Conservation (phyloP, 2,797 vertebrate species). For the Pseudochirops corinnae region DNA sequence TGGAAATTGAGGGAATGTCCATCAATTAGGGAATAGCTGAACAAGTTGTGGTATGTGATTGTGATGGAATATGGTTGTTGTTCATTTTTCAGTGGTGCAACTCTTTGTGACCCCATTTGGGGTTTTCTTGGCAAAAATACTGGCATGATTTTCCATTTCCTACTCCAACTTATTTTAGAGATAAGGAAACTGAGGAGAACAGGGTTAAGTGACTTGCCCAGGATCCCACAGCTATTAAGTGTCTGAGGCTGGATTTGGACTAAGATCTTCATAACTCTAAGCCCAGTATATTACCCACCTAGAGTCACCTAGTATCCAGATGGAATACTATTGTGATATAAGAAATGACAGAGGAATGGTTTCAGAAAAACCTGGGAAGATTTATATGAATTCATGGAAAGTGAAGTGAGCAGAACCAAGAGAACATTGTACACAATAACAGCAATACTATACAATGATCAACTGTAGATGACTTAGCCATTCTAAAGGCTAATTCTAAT, state of each 20-base stretch:
- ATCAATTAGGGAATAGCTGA: not conserved
- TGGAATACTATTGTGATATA: not conserved
- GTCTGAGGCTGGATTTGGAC: not conserved
- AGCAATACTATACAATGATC: not conserved
- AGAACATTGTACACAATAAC: not conserved
- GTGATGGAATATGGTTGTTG: not conserved
- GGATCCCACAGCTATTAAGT: not conserved
- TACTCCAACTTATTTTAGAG: not conserved
- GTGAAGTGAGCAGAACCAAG: not conserved
- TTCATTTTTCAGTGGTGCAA: not conserved
- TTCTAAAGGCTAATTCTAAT: not conserved
- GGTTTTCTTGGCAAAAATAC: not conserved
- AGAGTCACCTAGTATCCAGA: not conserved
- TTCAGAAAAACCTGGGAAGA: not conserved
- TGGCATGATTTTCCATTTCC: not conserved
- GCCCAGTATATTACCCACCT: too few species aligned
- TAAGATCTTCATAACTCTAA: not conserved
- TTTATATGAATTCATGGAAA: not conserved
- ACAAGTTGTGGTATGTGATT: not conserved
- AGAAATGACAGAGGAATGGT: not conserved
- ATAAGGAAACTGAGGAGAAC: not conserved
- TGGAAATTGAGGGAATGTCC: not conserved
- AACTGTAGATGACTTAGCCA: not conserved
- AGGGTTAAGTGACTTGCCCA: not conserved
- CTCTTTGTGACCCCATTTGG: not conserved